Percentiles rank a stretch among this genome's conserved stretches.
Conservation (phyloP, 2,888 invertebrate genomes). For the Microctonus aethiopoides region DNA sequence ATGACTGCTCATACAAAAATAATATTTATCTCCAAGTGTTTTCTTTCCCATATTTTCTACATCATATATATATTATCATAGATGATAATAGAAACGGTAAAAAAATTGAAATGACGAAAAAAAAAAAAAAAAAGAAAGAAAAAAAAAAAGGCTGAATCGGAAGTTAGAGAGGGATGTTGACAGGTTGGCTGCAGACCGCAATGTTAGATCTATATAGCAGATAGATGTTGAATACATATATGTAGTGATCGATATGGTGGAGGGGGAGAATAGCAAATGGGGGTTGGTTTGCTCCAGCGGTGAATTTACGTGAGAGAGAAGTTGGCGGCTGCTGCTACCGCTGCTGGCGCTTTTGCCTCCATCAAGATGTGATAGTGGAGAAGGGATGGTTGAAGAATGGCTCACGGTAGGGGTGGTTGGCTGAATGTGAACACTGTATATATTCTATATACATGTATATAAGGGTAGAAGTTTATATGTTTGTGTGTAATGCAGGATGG, state of each 20-base stretch:
- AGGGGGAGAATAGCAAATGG: constrained; percentile 45
- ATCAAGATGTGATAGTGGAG: neutral
- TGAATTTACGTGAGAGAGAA: constrained; percentile 22
- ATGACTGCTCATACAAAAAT: no score
- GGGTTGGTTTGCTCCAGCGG: constrained; percentile 24
- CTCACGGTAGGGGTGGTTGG: constrained; percentile 3
- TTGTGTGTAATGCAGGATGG: constrained; percentile 35
- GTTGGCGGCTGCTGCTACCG: constrained; percentile 25
- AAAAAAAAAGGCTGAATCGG: neutral
- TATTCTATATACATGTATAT: neutral
- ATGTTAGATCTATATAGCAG: neutral
- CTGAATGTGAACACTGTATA: constrained; percentile 5
- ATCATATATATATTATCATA: no score
- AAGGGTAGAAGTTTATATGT: neutral
- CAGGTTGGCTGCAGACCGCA: constrained; percentile 36
- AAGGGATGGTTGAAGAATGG: constrained; percentile 1
- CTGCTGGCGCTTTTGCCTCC: constrained; percentile 33
- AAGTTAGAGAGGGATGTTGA: constrained; percentile 39
- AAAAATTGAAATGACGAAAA: neutral
- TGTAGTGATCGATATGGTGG: constrained; percentile 57
- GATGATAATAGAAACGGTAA: no score
- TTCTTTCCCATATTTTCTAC: no score
- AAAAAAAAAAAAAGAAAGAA: neutral
- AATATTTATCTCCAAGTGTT: no score
- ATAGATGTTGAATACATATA: constrained; percentile 41